Base-by-base conservation (phyloP, 2,113 vertebrate genomes). In the Catharus fuscescens region DNA sequence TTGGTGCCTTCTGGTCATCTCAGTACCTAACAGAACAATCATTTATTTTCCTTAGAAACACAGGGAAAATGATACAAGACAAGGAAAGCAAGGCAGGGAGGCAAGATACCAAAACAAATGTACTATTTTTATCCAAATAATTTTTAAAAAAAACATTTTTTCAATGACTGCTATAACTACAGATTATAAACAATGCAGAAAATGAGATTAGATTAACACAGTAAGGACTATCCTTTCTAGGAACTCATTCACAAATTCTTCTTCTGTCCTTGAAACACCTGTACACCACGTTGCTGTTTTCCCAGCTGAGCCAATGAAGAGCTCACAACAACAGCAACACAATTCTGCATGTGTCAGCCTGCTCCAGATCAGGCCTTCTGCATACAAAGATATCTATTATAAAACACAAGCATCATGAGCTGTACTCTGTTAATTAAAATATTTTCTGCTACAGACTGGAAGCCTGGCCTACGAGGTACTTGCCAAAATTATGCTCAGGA, bases 231-330 rank as follows among this genome's bases (percentile, higher is more conserved):
- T 80, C 44, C 80, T 94, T 94, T 96, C 94, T 61, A 93, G 92
- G 90, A 97, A 96, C 60, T 86, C 92, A 83, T 88, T 96, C 92
- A 91, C 50, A 92, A 82, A 86, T 67, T 92, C 54, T 76, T 36
- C 47, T n/a, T 40, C 76, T 83, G 76, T 74, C 92, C 82, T 78
- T 88, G 64, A 71, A 95, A 86, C 94, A 96, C 92, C 95, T 95
- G 92, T 86, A 84, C 71, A 70, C 13, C 38, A 71, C 2, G 0
- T 12, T 71, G 44, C 70, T 73, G 84, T 65, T 60, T 66, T 84
- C 86, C 40, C 79, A 59, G 86, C 77, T 14, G 60, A 95, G 56
- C 79, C 66, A 53, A 40, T 80, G 57, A 34, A 72, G 36, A 81
- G 62, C 80, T 78, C 64, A 25, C 61, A 82, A 45, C 71, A 84